Evolutionary conservation across 2,797 vertebrate species (phyloP).

Genomic region (Vespertilio murinus): DNA sequence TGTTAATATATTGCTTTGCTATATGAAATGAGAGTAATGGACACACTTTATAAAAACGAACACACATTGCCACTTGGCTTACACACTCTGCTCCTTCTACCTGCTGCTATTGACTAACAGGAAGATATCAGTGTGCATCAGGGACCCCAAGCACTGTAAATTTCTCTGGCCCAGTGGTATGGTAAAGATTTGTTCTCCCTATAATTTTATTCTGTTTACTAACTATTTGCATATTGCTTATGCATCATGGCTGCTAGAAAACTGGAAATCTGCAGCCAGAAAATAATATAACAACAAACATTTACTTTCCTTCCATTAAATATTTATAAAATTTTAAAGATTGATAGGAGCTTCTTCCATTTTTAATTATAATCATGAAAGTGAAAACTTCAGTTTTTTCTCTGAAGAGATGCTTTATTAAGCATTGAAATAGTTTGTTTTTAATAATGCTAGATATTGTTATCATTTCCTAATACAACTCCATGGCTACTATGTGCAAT

Average conservation of each 20-base stretch:
- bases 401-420: conserved; percentile 46
- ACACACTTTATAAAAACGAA: conserved; percentile 40
- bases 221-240: conserved; percentile 79
- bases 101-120: conserved; percentile 65
- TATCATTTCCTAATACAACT: conserved; percentile 27
- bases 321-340: conserved; percentile 61
- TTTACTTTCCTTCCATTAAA: conserved; percentile 53
- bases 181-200: conserved; percentile 76
- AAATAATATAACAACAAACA: conserved; percentile 66
- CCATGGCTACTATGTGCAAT: not conserved
- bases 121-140: conserved; percentile 64
- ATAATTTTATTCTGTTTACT: conserved; percentile 77
- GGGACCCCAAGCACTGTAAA: conserved; percentile 60
- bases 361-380: conserved; percentile 63
- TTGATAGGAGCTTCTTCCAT: conserved; percentile 12
- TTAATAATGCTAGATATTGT: conserved; percentile 3
- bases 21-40: conserved; percentile 45
- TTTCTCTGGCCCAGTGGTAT: conserved; percentile 57
- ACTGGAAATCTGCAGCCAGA: conserved; percentile 50
- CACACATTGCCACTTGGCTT: not conserved
- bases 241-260: conserved; percentile 61
- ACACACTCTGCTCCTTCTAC: conserved; percentile 51
- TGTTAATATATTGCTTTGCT: conserved; percentile 36
- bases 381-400: conserved; percentile 42
- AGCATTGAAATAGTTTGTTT: not conserved